phyloP scores from a whole-genome alignment of 1,140 invertebrate species.

The Drosophila ficusphila region DNA sequence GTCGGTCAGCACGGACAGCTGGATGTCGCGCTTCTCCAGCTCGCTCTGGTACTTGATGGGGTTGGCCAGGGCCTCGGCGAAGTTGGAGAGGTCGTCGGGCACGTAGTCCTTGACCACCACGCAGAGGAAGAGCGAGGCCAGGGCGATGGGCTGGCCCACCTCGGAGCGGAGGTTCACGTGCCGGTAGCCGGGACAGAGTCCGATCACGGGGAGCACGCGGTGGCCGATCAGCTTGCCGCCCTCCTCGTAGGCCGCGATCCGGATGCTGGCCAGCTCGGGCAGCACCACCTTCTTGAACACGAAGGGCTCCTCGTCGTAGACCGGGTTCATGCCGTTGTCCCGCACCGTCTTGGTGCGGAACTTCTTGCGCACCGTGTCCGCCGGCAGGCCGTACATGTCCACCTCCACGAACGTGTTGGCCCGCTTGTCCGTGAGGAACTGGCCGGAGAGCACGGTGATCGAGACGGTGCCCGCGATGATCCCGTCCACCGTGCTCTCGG shows the following conservation, averaged over 20 bases:
- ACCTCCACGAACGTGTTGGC: constrained; percentile 99
- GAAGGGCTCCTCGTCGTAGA: constrained; percentile 98
- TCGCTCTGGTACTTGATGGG: constrained; percentile 98
- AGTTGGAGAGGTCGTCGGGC: constrained; percentile 95
- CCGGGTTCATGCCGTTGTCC: constrained; percentile 98
- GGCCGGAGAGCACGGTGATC: constrained; percentile 94
- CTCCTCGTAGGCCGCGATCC: constrained; percentile 99
- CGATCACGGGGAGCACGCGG: constrained; percentile 97
- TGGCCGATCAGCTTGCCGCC: constrained; percentile 97
- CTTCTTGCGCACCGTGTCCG: constrained; percentile 98
- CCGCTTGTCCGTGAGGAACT: constrained; percentile 98
- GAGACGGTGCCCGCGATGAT: constrained; percentile 99
- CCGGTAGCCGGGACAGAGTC: constrained; percentile 96
- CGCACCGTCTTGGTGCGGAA: constrained; percentile 97
- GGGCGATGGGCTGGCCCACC: constrained; percentile 95
- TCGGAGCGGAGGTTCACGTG: constrained; percentile 95
- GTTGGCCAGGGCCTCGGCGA: constrained; percentile 98
- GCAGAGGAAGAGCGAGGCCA: constrained; percentile 95
- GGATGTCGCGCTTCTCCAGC: constrained; percentile 95
- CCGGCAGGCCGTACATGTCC: constrained; percentile 99
- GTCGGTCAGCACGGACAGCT: constrained; percentile 95
- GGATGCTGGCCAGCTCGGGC: constrained; percentile 97
- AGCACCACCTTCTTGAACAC: constrained; percentile 99
- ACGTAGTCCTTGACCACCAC: constrained; percentile 99
- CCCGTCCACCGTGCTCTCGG: constrained; percentile 98